Base-by-base conservation (phyloP, 2,888 invertebrate genomes). In the Macrosoma leucophasiata region DNA sequence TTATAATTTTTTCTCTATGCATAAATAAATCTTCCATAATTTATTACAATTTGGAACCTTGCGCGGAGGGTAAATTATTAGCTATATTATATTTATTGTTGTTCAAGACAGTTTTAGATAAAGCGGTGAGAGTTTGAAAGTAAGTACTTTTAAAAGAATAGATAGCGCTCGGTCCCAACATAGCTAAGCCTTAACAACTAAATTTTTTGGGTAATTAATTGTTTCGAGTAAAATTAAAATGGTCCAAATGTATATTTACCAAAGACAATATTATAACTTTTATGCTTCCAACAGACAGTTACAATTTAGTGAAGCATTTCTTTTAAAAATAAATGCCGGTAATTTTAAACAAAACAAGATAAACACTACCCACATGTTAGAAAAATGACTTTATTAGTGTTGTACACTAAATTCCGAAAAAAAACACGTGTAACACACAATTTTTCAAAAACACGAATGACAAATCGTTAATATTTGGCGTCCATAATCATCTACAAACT, bases 1-100 rank as follows among this genome's bases (percentile, higher is more conserved):
- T 67, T 66, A 67, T 62, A n/a, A n/a, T n/a, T n/a, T 46, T 62
- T 59, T 56, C 55, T 58, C 46, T 56, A 53, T 55, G 41, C 50
- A 62, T 61, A 61, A 63, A 64, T 61, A 61, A 53, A 50, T 58
- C 46, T 50, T 57, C 49, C 39, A 41, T 50, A 50, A 45, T 42
- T 42, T 33, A 33, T 29, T 42, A 39, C 33, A 34, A 25, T 33
- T 36, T 49, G 41, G 48, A 43, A 46, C 39, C 48, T 38, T 39
- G 46, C 41, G 31, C 26, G 25, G 17, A 21, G 21, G 23, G 36
- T 33, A 33, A 23, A 26, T 22, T 21, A 18, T 23, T 14, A n/a
- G 13, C 10, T 22, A 33, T 13, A 13, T 24, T 28, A 25, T n/a
- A 22, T 15, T 20, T 32, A 25, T 17, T 24, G 29, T 23, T 26